Percentiles rank a stretch among this genome's conserved stretches.
These are phyloP conservation scores for Proctacanthus coquilletti DNA, from an alignment of 1,140 invertebrate species.

Conservation along the genomic window DNA sequence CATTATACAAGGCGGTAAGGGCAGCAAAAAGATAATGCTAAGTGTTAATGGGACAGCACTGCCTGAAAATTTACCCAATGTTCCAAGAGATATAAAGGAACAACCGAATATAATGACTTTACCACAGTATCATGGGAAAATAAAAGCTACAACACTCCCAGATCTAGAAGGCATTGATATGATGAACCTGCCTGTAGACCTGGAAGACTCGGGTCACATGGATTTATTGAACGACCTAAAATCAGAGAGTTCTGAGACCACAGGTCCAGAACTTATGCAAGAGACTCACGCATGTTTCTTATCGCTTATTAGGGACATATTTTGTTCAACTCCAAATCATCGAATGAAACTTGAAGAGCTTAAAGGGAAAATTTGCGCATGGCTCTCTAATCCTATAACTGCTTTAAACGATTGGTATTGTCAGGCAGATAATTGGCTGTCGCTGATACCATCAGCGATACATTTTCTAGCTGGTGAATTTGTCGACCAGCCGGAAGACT, in stretches of 20 bases:
- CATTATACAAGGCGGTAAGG: too few species aligned
- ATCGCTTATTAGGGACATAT: conserved; percentile 62
- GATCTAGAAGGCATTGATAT: conserved; percentile 46
- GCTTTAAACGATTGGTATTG: conserved; percentile 67
- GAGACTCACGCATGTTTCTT: conserved; percentile 70
- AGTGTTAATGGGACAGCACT: not conserved
- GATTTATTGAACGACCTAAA: too few species aligned
- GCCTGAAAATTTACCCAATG: not conserved
- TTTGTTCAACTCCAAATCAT: conserved; percentile 67
- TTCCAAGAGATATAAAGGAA: too few species aligned
- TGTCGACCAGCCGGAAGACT: conserved; percentile 67
- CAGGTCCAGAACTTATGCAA: conserved; percentile 38
- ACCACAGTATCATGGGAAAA: conserved; percentile 18
- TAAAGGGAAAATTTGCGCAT: conserved; percentile 57
- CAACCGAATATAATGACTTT: too few species aligned
- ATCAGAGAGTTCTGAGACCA: too few species aligned
- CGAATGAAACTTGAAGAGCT: conserved; percentile 57
- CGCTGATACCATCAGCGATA: conserved; percentile 60
- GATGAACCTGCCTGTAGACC: conserved; percentile 47
- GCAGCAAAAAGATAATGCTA: not conserved
- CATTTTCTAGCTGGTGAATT: conserved; percentile 79
- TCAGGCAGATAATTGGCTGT: conserved; percentile 58
- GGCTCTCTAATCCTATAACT: conserved; percentile 67
- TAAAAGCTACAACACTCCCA: conserved; percentile 30
- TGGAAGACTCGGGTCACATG: conserved; percentile 38